phyloP scores from a whole-genome alignment of 1,140 invertebrate species.

The Paracyclopina nana region DNA sequence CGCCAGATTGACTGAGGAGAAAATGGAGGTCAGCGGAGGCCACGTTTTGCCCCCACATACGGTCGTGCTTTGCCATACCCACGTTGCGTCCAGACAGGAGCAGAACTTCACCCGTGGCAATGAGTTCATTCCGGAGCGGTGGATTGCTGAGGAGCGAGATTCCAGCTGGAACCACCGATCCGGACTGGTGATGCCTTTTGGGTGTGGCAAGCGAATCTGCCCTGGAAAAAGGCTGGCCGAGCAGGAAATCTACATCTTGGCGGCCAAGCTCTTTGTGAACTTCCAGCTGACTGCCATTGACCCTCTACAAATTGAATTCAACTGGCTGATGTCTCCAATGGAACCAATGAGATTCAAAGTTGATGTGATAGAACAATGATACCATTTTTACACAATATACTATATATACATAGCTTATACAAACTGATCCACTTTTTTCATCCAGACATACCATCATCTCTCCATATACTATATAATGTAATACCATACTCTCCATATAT shows the following conservation, averaged over 20 bases:
- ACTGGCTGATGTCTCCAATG: slow-evolving; percentile 18
- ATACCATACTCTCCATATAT: too few relatives aligned
- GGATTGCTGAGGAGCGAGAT: slow-evolving; percentile 22
- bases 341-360: slow-evolving; percentile 13
- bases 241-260: slow-evolving; percentile 22
- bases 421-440: too few relatives aligned
- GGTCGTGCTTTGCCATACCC: slow-evolving; percentile 29
- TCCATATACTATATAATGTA: too few relatives aligned
- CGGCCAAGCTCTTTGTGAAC: slow-evolving; percentile 21
- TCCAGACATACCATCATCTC: too few relatives aligned
- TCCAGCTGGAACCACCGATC: slow-evolving; percentile 21
- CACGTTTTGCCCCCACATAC: neutral
- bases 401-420: too few relatives aligned
- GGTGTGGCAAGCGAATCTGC: slow-evolving; percentile 34
- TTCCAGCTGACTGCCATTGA: slow-evolving; percentile 20
- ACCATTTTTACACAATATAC: too few relatives aligned
- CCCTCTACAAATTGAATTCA: slow-evolving; percentile 17
- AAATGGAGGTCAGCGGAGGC: neutral
- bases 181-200: slow-evolving; percentile 31
- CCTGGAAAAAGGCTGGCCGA: slow-evolving; percentile 26
- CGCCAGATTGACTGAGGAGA: slow-evolving; percentile 26
- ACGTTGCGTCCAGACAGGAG: slow-evolving; percentile 24
- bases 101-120: slow-evolving; percentile 27
- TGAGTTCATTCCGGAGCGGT: slow-evolving; percentile 28
- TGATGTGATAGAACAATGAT: too few relatives aligned